Percentiles rank a stretch among this genome's conserved stretches.
These are phyloP conservation scores for Aplysia californica DNA, from an alignment of 1,140 invertebrate genomes.

Conservation along the genomic window DNA sequence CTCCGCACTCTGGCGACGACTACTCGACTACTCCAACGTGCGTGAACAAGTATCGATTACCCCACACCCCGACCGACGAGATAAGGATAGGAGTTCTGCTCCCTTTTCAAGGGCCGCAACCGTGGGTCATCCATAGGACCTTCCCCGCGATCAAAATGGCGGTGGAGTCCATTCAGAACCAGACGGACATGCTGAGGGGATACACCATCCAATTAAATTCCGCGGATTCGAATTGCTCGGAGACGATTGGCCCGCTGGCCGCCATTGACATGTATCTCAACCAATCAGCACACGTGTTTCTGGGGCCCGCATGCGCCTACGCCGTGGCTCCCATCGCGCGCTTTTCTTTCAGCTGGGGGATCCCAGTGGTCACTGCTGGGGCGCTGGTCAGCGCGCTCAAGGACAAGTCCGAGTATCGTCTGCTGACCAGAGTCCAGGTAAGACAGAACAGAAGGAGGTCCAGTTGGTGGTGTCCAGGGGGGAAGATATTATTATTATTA, in stretches of 20 bases:
- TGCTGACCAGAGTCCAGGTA: slow-evolving; percentile 38
- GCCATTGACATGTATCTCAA: slow-evolving; percentile 61
- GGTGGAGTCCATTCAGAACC: too few relatives aligned
- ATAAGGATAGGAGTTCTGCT: too few relatives aligned
- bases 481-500: too few relatives aligned
- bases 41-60: too few relatives aligned
- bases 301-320: slow-evolving; percentile 91
- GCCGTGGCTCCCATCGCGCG: slow-evolving; percentile 89
- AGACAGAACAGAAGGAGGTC: background rate
- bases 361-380: slow-evolving; percentile 36
- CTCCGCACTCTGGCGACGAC: too few relatives aligned
- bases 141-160: too few relatives aligned
- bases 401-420: slow-evolving; percentile 32
- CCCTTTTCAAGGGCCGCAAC: too few relatives aligned
- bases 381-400: slow-evolving; percentile 32
- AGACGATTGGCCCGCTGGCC: slow-evolving; percentile 59
- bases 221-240: slow-evolving; percentile 62
- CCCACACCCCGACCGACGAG: too few relatives aligned
- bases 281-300: slow-evolving; percentile 77
- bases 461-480: background rate
- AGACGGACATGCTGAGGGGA: slow-evolving; percentile 22
- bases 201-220: slow-evolving; percentile 45
- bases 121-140: too few relatives aligned
- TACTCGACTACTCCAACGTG: too few relatives aligned
- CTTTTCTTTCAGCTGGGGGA: slow-evolving; percentile 34